Base-by-base conservation (phyloP, 1,140 invertebrate species). In the Aphelenchoides fujianensis region DNA sequence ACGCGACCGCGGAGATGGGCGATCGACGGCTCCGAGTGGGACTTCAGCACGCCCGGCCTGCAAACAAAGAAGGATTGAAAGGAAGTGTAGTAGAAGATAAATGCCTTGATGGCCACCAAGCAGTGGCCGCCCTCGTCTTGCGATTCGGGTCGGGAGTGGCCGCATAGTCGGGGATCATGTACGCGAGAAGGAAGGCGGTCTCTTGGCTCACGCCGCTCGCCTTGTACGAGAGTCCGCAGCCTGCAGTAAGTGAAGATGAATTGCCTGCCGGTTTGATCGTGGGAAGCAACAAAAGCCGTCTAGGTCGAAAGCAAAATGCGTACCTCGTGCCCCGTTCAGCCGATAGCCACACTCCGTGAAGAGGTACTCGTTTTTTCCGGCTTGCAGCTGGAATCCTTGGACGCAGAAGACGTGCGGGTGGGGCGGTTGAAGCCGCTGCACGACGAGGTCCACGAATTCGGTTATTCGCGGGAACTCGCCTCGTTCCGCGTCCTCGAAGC, bases 321-420 rank as follows among this genome's bases (percentile, higher is more conserved):
- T n/a, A n/a, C n/a, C n/a, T 16, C 71, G 55, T 12, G 70, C 71
- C 27, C 71, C 71, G 31, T 73, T 73, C n/a, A 62, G 28, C 19
- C 71, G 71, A 32, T 73, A 73, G 28, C 55, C 70, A 37, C 73
- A 75, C 36, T 73, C 71, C 16, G 61, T 73, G 27, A 73, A 73
- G 3, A 73, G 30, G 34, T 73, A 73, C 28, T 59, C 23, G 28
- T 57, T 19, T 3, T 31, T 73, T 3, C 31, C 5, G 1, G 41
- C 48, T 32, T 68, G 28, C 35, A 73, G 30, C 41, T 73, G 71
- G 59, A 73, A 72, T 16, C 71, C 71, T 73, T 73, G 71, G n/a
- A 73, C 71, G 31, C 68, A 73, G 41, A 73, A 73, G 19, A 73
- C 28, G 34, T 73, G 71, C 16, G 71, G 71, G 37, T 70, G 28